These are phyloP conservation scores for Apodemia hepburni DNA, from an alignment of 2,888 invertebrate species.

Conservation along the genomic window DNA sequence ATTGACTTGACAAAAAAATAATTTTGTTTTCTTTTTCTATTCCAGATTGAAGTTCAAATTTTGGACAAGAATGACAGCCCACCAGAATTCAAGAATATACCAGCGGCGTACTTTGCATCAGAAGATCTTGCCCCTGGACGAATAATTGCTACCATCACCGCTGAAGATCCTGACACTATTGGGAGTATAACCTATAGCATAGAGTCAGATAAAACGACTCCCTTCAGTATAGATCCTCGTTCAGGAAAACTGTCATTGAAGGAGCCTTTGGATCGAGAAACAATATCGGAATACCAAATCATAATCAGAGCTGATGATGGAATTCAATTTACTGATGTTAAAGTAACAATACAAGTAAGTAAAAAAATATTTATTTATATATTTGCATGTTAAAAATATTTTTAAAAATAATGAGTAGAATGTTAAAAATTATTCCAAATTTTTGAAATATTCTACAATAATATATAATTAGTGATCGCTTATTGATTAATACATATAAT, in stretches of 20 bases:
- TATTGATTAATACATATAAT: no score
- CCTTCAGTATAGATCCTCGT: constrained; percentile 85
- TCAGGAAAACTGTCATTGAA: constrained; percentile 87
- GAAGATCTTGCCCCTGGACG: constrained; percentile 93
- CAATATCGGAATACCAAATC: constrained; percentile 87
- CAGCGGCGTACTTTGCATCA: constrained; percentile 87
- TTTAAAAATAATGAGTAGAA: no score
- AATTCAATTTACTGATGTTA: constrained; percentile 90
- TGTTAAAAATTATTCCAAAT: no score
- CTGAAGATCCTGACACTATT: constrained; percentile 92
- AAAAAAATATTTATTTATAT: no score
- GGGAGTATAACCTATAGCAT: constrained; percentile 88
- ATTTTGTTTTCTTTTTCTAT: constrained; percentile 43
- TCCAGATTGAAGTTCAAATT: constrained; percentile 91
- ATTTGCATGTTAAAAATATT: no score
- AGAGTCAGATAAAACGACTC: constrained; percentile 82
- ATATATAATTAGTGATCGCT: no score
- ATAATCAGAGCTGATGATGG: constrained; percentile 93
- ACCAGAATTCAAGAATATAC: constrained; percentile 90
- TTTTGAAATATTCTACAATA: no score
- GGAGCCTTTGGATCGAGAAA: constrained; percentile 92
- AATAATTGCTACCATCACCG: constrained; percentile 86
- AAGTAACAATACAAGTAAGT: constrained; percentile 88
- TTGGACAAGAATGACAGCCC: constrained; percentile 97
- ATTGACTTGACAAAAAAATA: neutral